These are phyloP conservation scores for Monochamus alternatus DNA, from an alignment of 2,888 invertebrate genomes.

Conservation along the genomic window DNA sequence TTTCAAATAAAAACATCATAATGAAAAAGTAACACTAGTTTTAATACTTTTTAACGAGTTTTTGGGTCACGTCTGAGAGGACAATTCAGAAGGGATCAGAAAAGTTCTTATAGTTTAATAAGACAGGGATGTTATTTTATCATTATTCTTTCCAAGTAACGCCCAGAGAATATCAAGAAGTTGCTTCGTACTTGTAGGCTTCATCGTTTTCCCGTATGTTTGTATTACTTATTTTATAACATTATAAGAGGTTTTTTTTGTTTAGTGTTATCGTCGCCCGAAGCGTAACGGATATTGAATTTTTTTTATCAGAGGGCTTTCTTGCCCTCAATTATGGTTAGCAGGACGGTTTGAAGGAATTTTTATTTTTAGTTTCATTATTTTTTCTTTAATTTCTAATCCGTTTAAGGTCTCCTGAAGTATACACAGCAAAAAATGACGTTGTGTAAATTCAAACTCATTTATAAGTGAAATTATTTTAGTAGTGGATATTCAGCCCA, in stretches of 20 bases:
- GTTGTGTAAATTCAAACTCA: too few species aligned
- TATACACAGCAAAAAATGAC: too few species aligned
- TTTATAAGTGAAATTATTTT: too few species aligned
- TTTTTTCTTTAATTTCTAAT: too few species aligned
- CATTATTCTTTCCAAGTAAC: constrained; percentile 1
- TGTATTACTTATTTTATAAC: neutral
- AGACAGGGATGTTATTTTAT: neutral
- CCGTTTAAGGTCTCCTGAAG: too few species aligned
- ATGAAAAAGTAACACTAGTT: constrained; percentile 5
- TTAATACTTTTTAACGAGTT: neutral
- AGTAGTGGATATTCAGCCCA: too few species aligned
- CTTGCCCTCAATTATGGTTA: neutral
- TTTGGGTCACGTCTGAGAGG: neutral
- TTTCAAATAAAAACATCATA: neutral
- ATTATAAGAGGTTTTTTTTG: neutral
- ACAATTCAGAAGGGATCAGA: neutral
- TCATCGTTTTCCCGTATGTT: neutral
- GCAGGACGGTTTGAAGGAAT: too few species aligned
- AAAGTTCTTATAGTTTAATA: constrained; percentile 5
- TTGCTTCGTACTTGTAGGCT: neutral
- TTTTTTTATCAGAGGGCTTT: neutral
- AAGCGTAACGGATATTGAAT: neutral
- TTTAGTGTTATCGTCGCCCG: neutral
- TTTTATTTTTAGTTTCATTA: too few species aligned
- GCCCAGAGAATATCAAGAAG: neutral